Percentiles rank a stretch among this genome's conserved stretches.
phyloP scores from a whole-genome alignment of 2,797 vertebrate genomes.

The Balearica regulorum region DNA sequence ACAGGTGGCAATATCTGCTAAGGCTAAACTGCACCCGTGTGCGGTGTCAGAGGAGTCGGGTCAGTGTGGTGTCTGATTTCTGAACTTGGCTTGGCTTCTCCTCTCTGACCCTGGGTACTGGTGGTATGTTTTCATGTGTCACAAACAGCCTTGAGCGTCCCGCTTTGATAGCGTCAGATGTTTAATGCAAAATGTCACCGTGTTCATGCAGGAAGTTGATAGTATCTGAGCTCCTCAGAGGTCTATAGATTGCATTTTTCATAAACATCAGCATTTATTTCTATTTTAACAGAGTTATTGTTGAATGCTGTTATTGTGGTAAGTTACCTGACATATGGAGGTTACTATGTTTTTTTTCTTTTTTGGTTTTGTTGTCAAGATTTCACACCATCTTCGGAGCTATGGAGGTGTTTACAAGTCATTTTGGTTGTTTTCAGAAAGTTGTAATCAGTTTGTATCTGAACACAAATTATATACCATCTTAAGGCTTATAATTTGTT shows the following conservation, averaged over 20 bases:
- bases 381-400: not conserved
- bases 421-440: not conserved
- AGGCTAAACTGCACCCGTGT: rapidly evolving
- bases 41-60: not conserved
- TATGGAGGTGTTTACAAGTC: not conserved
- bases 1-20: not conserved
- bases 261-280: not conserved
- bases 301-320: not conserved
- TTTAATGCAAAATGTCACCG: not conserved
- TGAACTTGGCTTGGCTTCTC: not conserved
- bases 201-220: not conserved
- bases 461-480: not conserved
- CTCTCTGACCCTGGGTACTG: not conserved
- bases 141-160: not conserved
- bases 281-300: rapidly evolving
- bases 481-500: not conserved
- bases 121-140: not conserved
- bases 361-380: not conserved
- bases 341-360: not conserved
- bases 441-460: not conserved
- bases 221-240: not conserved
- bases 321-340: not conserved
- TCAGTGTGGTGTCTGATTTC: not conserved
- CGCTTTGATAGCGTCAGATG: not conserved
- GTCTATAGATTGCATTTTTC: rapidly evolving